Evolutionary conservation across 2,113 vertebrate species (phyloP).

Genomic region (Carassius carassius): DNA sequence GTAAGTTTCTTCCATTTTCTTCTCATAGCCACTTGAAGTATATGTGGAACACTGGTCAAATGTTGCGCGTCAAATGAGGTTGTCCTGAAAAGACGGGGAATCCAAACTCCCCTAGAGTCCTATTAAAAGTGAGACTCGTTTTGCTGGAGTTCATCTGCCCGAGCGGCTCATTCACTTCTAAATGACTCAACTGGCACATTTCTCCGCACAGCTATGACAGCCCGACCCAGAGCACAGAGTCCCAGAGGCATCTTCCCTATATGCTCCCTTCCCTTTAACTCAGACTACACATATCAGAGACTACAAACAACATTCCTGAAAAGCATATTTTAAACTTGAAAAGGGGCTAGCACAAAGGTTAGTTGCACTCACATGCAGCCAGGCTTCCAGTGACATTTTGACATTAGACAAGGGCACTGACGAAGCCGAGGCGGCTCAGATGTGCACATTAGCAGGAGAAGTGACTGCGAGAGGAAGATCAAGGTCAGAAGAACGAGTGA

Average conservation of each 20-base stretch:
- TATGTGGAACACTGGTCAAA: background rate
- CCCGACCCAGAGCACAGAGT: conserved; percentile 1
- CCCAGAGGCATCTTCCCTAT: conserved; percentile 5
- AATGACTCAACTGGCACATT: conserved; percentile 40
- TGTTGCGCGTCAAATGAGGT: conserved; percentile 2
- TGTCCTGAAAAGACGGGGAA: background rate
- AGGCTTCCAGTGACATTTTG: conserved; percentile 6
- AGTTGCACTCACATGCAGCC: background rate
- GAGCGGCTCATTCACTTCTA: conserved; percentile 39
- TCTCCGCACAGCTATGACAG: conserved; percentile 26
- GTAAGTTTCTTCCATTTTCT: background rate
- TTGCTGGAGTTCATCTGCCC: conserved; percentile 25
- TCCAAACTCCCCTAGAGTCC: conserved; percentile 21
- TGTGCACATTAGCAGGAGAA: conserved; percentile 8
- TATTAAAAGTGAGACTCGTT: background rate
- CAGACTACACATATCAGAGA: conserved; percentile 5
- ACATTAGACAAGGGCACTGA: conserved; percentile 45
- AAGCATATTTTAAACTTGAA: conserved; percentile 19
- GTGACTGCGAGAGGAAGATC: conserved; percentile 18
- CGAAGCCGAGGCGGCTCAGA: conserved; percentile 25
- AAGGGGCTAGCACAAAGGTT: conserved; percentile 2
- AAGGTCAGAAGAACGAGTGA: conserved; percentile 44
- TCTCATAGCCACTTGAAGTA: conserved; percentile 56
- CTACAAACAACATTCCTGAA: conserved; percentile 16
- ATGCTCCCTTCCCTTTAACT: background rate